Percentiles rank a stretch among this genome's conserved stretches.
Evolutionary conservation across 2,888 invertebrate genomes (phyloP).

Genomic region (Heteromurus nitidus): DNA sequence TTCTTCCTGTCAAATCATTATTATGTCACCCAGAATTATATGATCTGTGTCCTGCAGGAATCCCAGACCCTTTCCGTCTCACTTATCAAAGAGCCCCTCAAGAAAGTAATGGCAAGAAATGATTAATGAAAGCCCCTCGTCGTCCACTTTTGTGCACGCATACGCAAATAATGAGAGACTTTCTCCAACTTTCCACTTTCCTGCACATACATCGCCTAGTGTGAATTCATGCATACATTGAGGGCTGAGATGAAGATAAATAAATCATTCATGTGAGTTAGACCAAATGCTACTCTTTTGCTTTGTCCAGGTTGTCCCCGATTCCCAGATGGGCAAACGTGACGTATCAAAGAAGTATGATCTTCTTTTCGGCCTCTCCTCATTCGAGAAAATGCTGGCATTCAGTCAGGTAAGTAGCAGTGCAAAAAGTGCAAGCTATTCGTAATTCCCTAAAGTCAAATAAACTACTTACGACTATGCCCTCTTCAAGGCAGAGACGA

Average conservation of each 20-base stretch:
- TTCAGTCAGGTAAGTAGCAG: constrained; percentile 70
- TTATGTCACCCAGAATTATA: constrained; percentile 16
- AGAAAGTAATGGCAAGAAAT: constrained; percentile 59
- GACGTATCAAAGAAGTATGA: constrained; percentile 73
- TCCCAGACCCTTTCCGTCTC: constrained; percentile 39
- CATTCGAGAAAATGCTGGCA: constrained; percentile 71
- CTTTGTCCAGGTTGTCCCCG: constrained; percentile 52
- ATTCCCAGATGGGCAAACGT: constrained; percentile 71
- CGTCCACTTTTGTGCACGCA: constrained; percentile 50
- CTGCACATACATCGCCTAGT: not conserved
- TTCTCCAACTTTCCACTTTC: not conserved
- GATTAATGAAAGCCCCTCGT: constrained; percentile 62
- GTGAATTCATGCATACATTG: not conserved
- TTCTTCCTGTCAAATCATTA: constrained; percentile 34
- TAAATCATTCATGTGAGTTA: constrained; percentile 60
- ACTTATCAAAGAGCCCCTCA: constrained; percentile 42
- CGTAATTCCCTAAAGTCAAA: constrained; percentile 45
- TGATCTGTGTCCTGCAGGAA: constrained; percentile 33
- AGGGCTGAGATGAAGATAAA: constrained; percentile 38
- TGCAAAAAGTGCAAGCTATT: not conserved
- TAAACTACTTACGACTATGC: constrained; percentile 34
- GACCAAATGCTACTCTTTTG: constrained; percentile 53
- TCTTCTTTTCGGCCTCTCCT: constrained; percentile 72
- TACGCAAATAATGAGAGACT: not conserved
- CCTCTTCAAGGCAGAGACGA: no score